Evolutionary conservation across 2,888 invertebrate genomes (phyloP), one percentile per base, ranked within the genome.

Genomic region (Acleris literana): DNA sequence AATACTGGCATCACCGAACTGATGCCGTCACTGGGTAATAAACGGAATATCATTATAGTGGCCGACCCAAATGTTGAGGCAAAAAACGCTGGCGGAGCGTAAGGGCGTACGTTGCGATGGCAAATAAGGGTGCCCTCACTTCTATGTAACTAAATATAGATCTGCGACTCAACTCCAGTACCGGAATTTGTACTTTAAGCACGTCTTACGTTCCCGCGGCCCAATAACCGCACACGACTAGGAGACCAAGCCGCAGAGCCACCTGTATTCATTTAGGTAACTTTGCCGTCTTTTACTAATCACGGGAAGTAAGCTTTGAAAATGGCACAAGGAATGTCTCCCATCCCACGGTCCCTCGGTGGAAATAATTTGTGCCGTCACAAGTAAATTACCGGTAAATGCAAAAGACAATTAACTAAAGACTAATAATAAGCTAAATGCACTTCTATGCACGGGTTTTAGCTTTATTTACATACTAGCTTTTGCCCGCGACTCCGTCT

Each of bases 91-190:
- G 46, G 46, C 68, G 59, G 55, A 63, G 48, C 55, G 52, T 77
- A 76, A 80, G 76, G 80, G 80, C 76, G 77, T 72, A 74, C 69
- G 73, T 73, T 70, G 73, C 71, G 71, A 74, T 74, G 73, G 71
- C 69, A 74, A 72, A 70, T 39, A 76, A 82, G 84, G 84, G 84
- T 78, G 80, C 80, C 79, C 76, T 81, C 74, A 73, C 77, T 65
- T 74, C 74, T 72, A 75, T 75, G 74, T 77, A 75, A 80, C 87
- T 88, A 88, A 86, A 88, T 85, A 88, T 88, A 88, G 88, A 86
- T 82, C 82, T 76, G 81, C 84, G 82, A 70, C 59, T 57, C 56
- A 46, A 18, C 66, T 57, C 61, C 70, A 74, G 71, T 78, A 80
- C 74, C 75, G 81, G 84, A 86, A 83, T 87, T 82, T 85, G 74